Evolutionary conservation across 1,140 invertebrate species (phyloP).

Genomic region (Lamellibrachia luymesi): DNA sequence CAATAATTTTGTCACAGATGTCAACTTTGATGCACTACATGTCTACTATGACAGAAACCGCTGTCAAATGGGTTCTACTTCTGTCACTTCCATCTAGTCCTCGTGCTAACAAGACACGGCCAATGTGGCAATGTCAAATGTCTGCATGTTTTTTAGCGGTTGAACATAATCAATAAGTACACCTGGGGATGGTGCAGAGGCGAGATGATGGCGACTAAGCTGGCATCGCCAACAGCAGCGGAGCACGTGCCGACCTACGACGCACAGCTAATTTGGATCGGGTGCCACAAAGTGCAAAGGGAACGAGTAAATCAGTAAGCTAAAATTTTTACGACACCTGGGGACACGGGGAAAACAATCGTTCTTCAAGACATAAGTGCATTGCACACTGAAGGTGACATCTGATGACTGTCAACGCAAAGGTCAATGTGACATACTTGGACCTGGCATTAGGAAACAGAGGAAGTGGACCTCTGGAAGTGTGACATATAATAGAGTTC

Average conservation of each 20-base stretch:
- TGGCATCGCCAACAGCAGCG: background rate
- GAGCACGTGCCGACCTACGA: background rate
- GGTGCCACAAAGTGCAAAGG: background rate
- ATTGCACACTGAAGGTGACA: background rate
- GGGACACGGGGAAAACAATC: background rate
- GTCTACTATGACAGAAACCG: background rate
- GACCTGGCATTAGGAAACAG: background rate
- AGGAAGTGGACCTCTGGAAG: background rate
- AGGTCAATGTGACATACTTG: background rate
- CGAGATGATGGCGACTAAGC: background rate
- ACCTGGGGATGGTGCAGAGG: background rate
- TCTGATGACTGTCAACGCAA: background rate
- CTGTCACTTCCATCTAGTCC: background rate
- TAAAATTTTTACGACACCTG: background rate
- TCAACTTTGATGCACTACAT: background rate
- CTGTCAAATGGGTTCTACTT: background rate
- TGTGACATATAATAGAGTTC: background rate
- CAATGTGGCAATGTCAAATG: background rate
- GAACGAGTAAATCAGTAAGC: background rate
- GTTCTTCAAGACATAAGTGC: background rate
- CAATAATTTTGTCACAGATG: background rate
- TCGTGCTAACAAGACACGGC: background rate
- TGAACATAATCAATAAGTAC: background rate
- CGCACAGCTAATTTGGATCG: background rate
- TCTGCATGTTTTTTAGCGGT: background rate